phyloP scores from a whole-genome alignment of 2,888 invertebrate genomes.

The Apodemia zela region DNA sequence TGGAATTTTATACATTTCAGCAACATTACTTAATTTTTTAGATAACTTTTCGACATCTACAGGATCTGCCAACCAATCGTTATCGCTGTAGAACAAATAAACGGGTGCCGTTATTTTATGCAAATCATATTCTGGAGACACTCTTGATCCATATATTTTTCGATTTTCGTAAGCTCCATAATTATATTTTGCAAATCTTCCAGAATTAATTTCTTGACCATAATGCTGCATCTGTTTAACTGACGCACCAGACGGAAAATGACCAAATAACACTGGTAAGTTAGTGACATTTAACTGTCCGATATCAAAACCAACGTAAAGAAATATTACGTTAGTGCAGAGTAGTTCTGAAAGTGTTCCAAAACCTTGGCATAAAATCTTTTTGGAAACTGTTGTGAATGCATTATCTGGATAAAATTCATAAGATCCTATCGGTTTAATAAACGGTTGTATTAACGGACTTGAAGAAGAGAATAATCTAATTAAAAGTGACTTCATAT shows the following conservation, averaged over 20 bases:
- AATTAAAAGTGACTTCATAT: constrained; percentile 55
- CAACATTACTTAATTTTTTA: neutral
- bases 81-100: constrained; percentile 59
- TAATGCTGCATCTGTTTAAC: constrained; percentile 76
- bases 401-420: constrained; percentile 83
- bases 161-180: constrained; percentile 50
- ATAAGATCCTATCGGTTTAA: constrained; percentile 67
- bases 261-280: constrained; percentile 75
- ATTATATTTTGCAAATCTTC: constrained; percentile 52
- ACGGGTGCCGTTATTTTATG: constrained; percentile 50
- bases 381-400: constrained; percentile 65
- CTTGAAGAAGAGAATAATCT: constrained; percentile 48
- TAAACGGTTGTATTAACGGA: constrained; percentile 39
- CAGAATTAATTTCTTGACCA: constrained; percentile 63
- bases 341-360: constrained; percentile 64
- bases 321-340: constrained; percentile 81
- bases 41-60: neutral
- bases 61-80: constrained; percentile 70
- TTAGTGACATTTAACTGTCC: constrained; percentile 80
- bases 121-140: constrained; percentile 52
- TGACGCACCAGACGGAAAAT: constrained; percentile 78
- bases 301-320: constrained; percentile 79
- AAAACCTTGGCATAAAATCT: constrained; percentile 56
- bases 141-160: constrained; percentile 43
- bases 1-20: neutral